A percentile compares a stretch with the other conserved stretches of the same genome.
Conservation (phyloP, 2,113 vertebrate genomes). For the Stigmatopora nigra region DNA sequence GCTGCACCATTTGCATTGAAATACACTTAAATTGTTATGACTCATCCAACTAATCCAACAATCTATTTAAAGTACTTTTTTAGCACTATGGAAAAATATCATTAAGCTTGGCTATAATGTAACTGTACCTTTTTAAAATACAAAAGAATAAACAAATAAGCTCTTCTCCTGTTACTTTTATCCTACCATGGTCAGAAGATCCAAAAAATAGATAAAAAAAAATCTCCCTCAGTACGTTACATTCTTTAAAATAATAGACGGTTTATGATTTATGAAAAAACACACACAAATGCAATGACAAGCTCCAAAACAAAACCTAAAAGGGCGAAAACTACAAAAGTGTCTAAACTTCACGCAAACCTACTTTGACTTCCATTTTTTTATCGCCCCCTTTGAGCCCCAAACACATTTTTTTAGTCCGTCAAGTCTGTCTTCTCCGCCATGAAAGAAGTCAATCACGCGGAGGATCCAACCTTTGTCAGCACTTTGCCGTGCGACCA, state of each 20-base stretch:
- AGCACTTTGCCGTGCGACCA: too few species aligned
- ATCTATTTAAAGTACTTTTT: too few species aligned
- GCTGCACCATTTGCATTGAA: too few species aligned
- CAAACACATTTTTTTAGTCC: conserved; percentile 14
- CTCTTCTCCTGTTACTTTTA: not conserved
- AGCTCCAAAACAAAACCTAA: not conserved
- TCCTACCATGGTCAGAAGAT: not conserved
- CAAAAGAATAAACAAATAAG: not conserved
- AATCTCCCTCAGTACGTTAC: not conserved
- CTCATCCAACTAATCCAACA: too few species aligned
- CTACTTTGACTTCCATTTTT: conserved; percentile 9
- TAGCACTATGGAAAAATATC: too few species aligned
- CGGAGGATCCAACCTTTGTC: conserved; percentile 44
- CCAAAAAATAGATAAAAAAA: too few species aligned
- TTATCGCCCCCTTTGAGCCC: conserved; percentile 18
- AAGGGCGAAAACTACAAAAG: conserved; percentile 8
- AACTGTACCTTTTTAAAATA: not conserved
- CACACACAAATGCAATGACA: not conserved
- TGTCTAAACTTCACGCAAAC: not conserved
- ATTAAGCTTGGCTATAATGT: not conserved
- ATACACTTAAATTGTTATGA: too few species aligned
- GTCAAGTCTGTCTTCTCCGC: conserved; percentile 13
- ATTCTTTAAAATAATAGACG: not conserved
- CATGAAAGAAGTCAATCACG: conserved; percentile 38
- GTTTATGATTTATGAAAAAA: not conserved